phyloP scores from a whole-genome alignment of 2,797 vertebrate species.

The Phrynocephalus guinanensis region DNA sequence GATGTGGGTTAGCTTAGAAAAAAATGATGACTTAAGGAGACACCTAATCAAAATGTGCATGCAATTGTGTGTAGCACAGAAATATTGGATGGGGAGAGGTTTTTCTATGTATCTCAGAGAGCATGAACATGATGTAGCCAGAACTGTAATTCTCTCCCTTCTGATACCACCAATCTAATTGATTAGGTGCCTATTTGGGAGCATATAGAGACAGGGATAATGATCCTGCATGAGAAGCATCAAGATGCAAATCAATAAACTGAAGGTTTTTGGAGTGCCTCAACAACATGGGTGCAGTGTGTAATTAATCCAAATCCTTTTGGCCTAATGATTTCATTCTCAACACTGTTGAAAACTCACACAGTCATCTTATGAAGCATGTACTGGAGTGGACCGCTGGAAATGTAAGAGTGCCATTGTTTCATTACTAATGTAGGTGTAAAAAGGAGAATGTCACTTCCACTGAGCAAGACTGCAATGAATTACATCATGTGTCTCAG shows the following conservation, averaged over 20 bases:
- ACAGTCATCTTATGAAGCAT: conserved; percentile 2
- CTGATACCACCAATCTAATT: neutral
- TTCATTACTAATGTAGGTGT: conserved; percentile 10
- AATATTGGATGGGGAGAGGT: no score
- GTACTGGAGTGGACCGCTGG: neutral
- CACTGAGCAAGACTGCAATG: conserved; percentile 10
- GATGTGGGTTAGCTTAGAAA: neutral
- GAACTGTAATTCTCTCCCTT: neutral
- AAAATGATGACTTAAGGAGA: neutral
- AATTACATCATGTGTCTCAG: conserved; percentile 17
- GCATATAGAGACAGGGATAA: neutral
- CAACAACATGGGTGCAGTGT: neutral
- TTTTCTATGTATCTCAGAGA: neutral
- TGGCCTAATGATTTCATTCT: conserved; percentile 9
- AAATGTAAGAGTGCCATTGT: conserved; percentile 26
- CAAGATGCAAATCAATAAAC: neutral
- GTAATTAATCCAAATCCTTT: neutral
- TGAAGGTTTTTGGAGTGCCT: neutral
- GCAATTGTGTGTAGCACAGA: neutral
- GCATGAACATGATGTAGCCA: neutral
- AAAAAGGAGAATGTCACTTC: conserved; percentile 22
- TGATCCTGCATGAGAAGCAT: neutral
- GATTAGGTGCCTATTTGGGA: neutral
- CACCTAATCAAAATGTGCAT: neutral
- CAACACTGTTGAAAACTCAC: neutral